These are phyloP conservation scores for Eulemur macaco DNA, from an alignment of 2,113 vertebrate species.

Conservation along the genomic window DNA sequence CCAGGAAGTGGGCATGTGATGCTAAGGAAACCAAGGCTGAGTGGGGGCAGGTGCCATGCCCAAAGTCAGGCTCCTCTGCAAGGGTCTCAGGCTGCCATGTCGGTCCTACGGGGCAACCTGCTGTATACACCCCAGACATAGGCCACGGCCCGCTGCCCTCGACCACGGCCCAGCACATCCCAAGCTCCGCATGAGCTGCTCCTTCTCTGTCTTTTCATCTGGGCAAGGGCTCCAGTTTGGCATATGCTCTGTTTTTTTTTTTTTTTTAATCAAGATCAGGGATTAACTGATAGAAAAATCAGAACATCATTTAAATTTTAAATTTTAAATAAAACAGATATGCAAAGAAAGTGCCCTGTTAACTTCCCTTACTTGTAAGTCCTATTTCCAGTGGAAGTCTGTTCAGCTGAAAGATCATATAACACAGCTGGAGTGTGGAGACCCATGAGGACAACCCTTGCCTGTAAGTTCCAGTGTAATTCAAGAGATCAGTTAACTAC, in stretches of 20 bases:
- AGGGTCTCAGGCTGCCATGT: background rate
- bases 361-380: background rate
- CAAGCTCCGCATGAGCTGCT: background rate
- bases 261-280: background rate
- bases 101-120: accelerated
- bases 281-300: background rate
- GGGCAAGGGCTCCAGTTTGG: background rate
- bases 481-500: background rate
- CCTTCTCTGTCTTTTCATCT: background rate
- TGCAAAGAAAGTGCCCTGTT: background rate
- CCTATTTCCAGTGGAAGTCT: background rate
- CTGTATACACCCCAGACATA: accelerated
- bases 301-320: constrained; percentile 24
- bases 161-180: accelerated
- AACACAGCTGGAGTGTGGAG: background rate
- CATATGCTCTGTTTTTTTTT: background rate
- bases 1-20: background rate
- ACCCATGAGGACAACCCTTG: background rate
- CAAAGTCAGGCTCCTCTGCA: no score
- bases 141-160: background rate
- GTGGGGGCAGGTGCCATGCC: background rate
- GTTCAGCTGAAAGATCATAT: background rate
- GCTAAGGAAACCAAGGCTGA: background rate
- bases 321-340: background rate
- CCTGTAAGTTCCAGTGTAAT: background rate